Percentiles rank a stretch among this genome's conserved stretches.
These are phyloP conservation scores for Oegoconia quadripuncta DNA, from an alignment of 2,888 invertebrate species.

Conservation along the genomic window DNA sequence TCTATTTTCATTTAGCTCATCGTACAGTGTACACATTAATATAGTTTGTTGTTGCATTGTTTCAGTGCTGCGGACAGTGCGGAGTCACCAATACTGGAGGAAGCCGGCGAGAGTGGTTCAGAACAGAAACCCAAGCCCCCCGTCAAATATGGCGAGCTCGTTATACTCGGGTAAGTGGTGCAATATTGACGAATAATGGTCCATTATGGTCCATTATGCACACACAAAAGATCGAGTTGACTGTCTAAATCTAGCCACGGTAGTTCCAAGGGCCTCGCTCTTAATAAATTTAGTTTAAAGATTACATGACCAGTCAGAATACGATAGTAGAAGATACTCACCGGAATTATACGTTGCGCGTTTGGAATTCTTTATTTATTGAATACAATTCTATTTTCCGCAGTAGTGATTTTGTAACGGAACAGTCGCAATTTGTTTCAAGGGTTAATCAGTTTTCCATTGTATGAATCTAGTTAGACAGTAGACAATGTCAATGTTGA, in stretches of 20 bases:
- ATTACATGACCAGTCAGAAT: too few species aligned
- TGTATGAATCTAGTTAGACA: background rate
- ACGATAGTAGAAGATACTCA: background rate
- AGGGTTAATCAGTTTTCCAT: conserved; percentile 1
- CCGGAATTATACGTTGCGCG: background rate
- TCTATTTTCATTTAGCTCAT: too few species aligned
- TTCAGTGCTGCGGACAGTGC: conserved; percentile 77
- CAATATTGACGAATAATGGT: too few species aligned
- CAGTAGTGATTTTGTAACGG: too few species aligned
- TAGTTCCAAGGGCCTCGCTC: too few species aligned
- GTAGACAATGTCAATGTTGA: conserved; percentile 1
- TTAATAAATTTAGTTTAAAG: too few species aligned
- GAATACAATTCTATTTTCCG: too few species aligned
- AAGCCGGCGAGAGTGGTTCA: conserved; percentile 85
- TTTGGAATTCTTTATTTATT: background rate
- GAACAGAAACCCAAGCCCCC: conserved; percentile 87
- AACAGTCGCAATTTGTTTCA: too few species aligned
- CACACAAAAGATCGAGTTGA: too few species aligned
- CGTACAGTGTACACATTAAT: background rate
- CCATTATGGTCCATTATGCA: too few species aligned
- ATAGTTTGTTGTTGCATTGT: conserved; percentile 24
- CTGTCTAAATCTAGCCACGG: too few species aligned
- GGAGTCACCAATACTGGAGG: conserved; percentile 88
- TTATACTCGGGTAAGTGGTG: conserved; percentile 91
- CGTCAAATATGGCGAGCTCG: conserved; percentile 94